Evolutionary conservation across 2,113 vertebrate genomes (phyloP), one percentile per base, ranked within the genome.

Genomic region (Rousettus leschenaultii): DNA sequence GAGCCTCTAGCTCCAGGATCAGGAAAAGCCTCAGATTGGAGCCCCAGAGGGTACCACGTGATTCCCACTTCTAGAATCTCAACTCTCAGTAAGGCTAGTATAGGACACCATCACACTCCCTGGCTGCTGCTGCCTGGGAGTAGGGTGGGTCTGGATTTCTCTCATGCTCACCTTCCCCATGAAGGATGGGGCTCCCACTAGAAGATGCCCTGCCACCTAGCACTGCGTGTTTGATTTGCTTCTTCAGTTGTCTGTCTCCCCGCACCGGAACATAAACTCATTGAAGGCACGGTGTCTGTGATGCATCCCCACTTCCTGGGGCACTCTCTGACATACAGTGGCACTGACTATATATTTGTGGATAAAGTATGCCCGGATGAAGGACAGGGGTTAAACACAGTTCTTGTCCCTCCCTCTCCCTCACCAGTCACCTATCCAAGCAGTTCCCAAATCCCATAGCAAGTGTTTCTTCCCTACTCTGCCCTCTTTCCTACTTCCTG

Each of bases 161-260:
- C 28, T 19, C 40, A n/a, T n/a, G 48, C 21, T 55, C 21, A 35
- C 28, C 14, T 53, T 16, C 5, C 22, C 1, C 0, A 0, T 13
- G 35, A 70, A 65, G 65, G 30, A 30, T 66, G 57, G 48, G 38
- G 22, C 35, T 66, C 48, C 40, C 33, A 6, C 48, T 55, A 40
- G 33, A 89, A 77, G 40, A 66, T 12, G 28, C 14, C 11, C 7
- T 3, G 0, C 10, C 59, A 2, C 45, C 48, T n/a, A 33, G 12
- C 24, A 22, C 19, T 16, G 45, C 79, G 3, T 2, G 6, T 12
- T 48, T 13, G 0, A 33, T 59, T 33, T 55, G 24, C 21, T 63
- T 3, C 40, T 30, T 28, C 14, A 3, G 26, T 19, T 16, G 6
- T 13, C 53, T 30, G n/a, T 35, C 70, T 74, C 53, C 57, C 51